A percentile compares a stretch with the other conserved stretches of the same genome.
Evolutionary conservation across 35 echinoderm and acorn worm species (phyloP).

Genomic region (Diadema setosum): DNA sequence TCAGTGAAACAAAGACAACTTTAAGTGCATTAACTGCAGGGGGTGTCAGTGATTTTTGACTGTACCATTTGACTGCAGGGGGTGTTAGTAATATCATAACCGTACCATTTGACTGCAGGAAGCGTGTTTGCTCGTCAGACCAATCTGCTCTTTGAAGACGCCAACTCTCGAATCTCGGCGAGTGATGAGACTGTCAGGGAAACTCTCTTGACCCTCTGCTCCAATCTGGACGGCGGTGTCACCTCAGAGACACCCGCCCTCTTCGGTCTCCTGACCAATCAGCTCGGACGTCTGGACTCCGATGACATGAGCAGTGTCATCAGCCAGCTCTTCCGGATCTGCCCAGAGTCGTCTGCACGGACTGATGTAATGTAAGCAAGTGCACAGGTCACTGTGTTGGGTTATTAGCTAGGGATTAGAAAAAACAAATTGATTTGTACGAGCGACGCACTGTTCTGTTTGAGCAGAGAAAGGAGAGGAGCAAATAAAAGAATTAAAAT

Average conservation of each 20-base stretch:
- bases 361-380: background rate
- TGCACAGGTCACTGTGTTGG: too few species aligned
- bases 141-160: background rate
- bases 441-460: too few species aligned
- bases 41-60: too few species aligned
- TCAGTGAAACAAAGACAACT: too few species aligned
- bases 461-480: too few species aligned
- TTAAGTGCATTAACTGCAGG: too few species aligned
- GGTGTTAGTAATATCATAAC: too few species aligned
- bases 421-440: too few species aligned
- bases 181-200: background rate
- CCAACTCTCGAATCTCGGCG: background rate
- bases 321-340: conserved; percentile 2
- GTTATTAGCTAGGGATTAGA: too few species aligned
- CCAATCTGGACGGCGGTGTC: background rate
- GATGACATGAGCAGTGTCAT: background rate
- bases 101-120: background rate
- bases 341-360: background rate
- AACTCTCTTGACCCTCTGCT: background rate
- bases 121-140: background rate
- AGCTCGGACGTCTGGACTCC: background rate
- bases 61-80: too few species aligned
- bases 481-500: too few species aligned
- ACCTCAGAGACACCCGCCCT: background rate
- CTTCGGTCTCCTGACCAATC: background rate